Conservation (phyloP, 2,797 vertebrate genomes). For the Anolis apletophallus region DNA sequence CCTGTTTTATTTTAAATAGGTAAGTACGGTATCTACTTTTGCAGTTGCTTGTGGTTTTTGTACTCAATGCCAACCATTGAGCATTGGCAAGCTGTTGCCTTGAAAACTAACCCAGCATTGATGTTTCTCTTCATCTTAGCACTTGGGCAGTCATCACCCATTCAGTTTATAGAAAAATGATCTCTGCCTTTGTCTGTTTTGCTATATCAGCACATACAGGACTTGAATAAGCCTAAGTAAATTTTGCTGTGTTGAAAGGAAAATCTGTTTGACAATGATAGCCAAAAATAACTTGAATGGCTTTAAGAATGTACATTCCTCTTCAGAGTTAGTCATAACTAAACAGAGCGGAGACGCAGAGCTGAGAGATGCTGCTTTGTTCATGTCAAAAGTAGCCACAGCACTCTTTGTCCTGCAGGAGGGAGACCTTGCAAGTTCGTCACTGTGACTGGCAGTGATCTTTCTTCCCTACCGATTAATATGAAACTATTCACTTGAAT, state of each 20-base stretch:
- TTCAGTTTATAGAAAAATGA: slow-evolving; percentile 48
- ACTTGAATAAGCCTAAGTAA: slow-evolving; percentile 20
- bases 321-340: slow-evolving; percentile 8
- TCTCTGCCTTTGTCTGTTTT: slow-evolving; percentile 12
- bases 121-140: slow-evolving; percentile 1
- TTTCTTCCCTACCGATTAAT: neutral
- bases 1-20: slow-evolving; percentile 23
- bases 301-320: slow-evolving; percentile 29
- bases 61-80: neutral
- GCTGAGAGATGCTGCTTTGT: slow-evolving; percentile 12
- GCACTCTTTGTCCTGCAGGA: neutral
- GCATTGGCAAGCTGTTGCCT: neutral
- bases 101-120: neutral
- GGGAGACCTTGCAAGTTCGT: neutral
- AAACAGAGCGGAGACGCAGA: neutral
- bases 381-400: neutral
- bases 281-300: slow-evolving; percentile 33
- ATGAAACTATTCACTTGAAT: neutral
- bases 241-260: slow-evolving; percentile 32
- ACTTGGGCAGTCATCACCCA: slow-evolving; percentile 8
- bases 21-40: neutral
- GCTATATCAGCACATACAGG: slow-evolving; percentile 21
- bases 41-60: neutral
- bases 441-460: neutral
- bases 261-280: slow-evolving; percentile 26